Evolutionary conservation across 2,113 vertebrate species (phyloP).

Genomic region (Odobenus rosmarus): DNA sequence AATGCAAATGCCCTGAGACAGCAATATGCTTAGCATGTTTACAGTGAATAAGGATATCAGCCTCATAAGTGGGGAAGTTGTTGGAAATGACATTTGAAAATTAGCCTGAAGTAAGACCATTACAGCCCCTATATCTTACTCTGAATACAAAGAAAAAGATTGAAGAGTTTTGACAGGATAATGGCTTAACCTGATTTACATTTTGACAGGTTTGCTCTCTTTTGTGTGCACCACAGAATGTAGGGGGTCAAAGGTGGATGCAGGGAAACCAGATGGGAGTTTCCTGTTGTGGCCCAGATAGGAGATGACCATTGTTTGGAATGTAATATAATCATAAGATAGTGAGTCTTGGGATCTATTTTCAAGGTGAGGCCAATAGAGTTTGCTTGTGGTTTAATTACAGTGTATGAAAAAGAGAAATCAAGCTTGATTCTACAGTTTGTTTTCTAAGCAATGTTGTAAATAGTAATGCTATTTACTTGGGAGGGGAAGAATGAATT

Average conservation of each 20-base stretch:
- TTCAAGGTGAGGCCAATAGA: background rate
- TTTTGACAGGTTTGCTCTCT: background rate
- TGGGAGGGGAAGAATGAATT: background rate
- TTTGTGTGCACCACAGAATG: background rate
- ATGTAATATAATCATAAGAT: background rate
- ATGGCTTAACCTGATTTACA: background rate
- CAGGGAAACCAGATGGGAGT: background rate
- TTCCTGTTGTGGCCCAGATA: fast-evolving
- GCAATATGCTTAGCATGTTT: background rate
- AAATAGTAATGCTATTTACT: background rate
- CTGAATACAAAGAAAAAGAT: background rate
- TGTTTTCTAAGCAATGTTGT: background rate
- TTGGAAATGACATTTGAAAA: background rate
- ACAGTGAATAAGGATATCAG: background rate
- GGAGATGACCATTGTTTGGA: background rate
- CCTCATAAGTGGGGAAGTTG: background rate
- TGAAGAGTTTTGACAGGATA: background rate
- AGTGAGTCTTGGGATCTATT: background rate
- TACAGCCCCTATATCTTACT: background rate
- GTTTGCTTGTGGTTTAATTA: background rate
- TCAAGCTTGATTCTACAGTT: background rate
- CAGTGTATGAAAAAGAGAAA: background rate
- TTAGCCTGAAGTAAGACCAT: background rate
- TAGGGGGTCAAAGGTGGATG: background rate
- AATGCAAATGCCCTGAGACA: background rate